phyloP scores from a whole-genome alignment of 2,113 vertebrate genomes.

The Ophiodon elongatus region DNA sequence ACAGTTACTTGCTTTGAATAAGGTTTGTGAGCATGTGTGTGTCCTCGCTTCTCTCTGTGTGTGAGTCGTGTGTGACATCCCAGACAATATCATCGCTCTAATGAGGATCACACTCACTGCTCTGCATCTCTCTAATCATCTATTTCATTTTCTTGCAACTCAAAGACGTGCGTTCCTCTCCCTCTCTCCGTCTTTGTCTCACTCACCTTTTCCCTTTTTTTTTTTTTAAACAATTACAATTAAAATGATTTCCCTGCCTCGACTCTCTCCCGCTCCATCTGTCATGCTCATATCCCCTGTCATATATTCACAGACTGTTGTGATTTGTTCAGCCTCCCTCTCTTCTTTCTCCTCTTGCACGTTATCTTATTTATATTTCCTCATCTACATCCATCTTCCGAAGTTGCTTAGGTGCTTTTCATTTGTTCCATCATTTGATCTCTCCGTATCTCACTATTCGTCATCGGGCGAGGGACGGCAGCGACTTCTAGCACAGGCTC shows the following conservation, averaged over 20 bases:
- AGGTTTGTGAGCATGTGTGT: background rate
- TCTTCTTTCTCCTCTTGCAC: constrained; percentile 13
- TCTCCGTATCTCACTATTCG: constrained; percentile 4
- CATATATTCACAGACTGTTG: constrained; percentile 56
- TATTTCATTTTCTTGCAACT: constrained; percentile 58
- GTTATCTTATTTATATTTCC: constrained; percentile 44
- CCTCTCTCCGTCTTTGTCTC: constrained; percentile 42
- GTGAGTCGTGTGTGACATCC: constrained; percentile 18
- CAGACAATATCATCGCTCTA: constrained; percentile 63
- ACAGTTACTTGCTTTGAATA: constrained; percentile 10
- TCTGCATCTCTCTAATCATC: constrained; percentile 67
- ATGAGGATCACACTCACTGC: constrained; percentile 63
- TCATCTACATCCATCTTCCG: constrained; percentile 31
- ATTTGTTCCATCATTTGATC: constrained; percentile 50
- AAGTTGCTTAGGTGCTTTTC: constrained; percentile 31
- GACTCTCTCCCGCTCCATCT: constrained; percentile 52
- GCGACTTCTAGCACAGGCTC: background rate
- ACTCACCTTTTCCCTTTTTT: constrained; percentile 29
- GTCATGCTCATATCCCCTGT: constrained; percentile 42
- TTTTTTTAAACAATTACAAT: constrained; percentile 33
- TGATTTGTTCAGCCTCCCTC: constrained; percentile 44
- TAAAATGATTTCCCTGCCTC: constrained; percentile 51
- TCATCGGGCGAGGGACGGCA: constrained; percentile 17
- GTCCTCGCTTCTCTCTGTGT: background rate
- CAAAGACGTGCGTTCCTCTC: constrained; percentile 43